Conservation (phyloP, 2,888 invertebrate species). For the Orthosia incerta region DNA sequence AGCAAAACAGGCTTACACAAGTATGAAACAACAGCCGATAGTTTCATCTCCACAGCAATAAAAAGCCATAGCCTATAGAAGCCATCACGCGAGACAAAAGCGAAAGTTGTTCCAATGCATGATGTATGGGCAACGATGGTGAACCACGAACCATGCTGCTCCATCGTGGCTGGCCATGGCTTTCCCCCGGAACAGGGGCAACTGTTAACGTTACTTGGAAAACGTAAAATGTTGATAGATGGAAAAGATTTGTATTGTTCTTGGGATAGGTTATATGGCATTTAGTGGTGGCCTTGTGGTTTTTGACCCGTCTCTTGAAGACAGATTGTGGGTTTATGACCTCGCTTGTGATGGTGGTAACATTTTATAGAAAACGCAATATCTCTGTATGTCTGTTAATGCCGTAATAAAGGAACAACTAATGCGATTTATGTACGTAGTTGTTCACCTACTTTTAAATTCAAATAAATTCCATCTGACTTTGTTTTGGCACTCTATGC, state of each 20-base stretch:
- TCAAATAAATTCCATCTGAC: not conserved
- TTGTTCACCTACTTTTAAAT: too few species aligned
- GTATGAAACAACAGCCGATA: not conserved
- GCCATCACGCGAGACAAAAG: constrained; percentile 49
- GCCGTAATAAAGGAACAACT: too few species aligned
- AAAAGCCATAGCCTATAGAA: constrained; percentile 19
- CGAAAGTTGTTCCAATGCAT: constrained; percentile 49
- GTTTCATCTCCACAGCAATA: constrained; percentile 13
- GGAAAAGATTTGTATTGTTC: constrained; percentile 6
- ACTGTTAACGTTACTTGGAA: constrained; percentile 16
- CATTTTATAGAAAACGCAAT: not conserved
- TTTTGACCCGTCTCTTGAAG: not conserved
- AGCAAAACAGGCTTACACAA: not conserved
- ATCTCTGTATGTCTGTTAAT: not conserved
- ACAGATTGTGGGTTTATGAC: too few species aligned
- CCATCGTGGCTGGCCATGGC: constrained; percentile 7
- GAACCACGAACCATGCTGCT: constrained; percentile 25
- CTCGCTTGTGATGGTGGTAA: not conserved
- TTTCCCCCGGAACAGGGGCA: constrained; percentile 25
- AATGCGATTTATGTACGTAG: too few species aligned
- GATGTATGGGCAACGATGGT: constrained; percentile 32
- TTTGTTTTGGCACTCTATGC: not conserved
- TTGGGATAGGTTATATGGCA: not conserved
- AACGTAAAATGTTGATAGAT: not conserved
- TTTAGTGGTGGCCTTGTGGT: not conserved